Evolutionary conservation across 2,797 vertebrate species (phyloP).

Genomic region (Pagetopsis macropterus): DNA sequence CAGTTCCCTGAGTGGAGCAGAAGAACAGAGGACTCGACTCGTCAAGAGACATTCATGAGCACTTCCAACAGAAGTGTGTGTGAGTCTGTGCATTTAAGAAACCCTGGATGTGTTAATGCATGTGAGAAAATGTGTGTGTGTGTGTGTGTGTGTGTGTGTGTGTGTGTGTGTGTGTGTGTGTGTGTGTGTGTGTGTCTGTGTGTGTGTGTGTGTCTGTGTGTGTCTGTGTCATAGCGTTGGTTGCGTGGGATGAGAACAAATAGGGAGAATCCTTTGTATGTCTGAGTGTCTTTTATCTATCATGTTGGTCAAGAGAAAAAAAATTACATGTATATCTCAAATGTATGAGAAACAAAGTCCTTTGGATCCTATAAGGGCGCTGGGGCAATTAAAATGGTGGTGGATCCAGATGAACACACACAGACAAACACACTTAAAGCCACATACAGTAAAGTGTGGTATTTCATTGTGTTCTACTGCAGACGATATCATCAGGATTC

Average conservation of each 20-base stretch:
- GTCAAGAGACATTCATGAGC: conserved; percentile 37
- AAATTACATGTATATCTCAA: conserved; percentile 4
- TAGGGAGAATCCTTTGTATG: neutral
- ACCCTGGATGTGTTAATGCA: neutral
- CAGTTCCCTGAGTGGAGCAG: conserved; percentile 9
- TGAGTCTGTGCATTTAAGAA: conserved; percentile 4
- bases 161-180: neutral
- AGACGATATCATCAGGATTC: neutral
- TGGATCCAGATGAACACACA: conserved; percentile 50
- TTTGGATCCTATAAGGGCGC: conserved; percentile 28
- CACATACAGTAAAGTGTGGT: conserved; percentile 8
- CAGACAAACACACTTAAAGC: conserved; percentile 21
- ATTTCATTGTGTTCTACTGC: conserved; percentile 6
- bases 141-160: neutral
- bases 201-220: neutral
- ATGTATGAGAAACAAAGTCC: conserved; percentile 17
- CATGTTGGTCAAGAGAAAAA: conserved; percentile 6
- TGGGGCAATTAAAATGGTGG: conserved; percentile 56
- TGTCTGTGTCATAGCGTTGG: neutral
- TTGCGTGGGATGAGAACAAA: conserved; percentile 11
- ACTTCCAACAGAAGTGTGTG: conserved; percentile 14
- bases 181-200: neutral
- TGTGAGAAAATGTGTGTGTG: conserved; percentile 10
- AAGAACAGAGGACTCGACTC: neutral
- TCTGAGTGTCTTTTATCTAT: neutral